Conservation (phyloP, 2,888 invertebrate genomes). For the Aporophyla lueneburgensis region DNA sequence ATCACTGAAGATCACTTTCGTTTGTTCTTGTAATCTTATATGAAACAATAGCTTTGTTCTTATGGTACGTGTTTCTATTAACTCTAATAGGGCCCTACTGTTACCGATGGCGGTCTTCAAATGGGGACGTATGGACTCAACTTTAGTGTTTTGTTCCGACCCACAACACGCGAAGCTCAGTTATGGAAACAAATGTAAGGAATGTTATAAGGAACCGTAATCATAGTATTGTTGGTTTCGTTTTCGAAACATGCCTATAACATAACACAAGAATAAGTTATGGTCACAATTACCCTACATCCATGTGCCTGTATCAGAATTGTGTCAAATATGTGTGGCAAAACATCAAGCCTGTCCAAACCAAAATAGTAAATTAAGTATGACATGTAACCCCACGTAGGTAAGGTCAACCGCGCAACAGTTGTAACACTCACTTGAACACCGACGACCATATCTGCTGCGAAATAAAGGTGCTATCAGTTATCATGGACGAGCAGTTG, state of each 20-base stretch:
- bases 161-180: slow-evolving; percentile 53
- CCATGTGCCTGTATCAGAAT: not conserved
- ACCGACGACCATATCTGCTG: not conserved
- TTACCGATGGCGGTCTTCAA: slow-evolving; percentile 33
- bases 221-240: slow-evolving; percentile 13
- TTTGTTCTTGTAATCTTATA: slow-evolving; percentile 63
- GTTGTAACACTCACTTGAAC: not conserved
- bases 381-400: not conserved
- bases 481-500: not conserved
- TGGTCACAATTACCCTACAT: not conserved
- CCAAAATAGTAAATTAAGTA: not conserved
- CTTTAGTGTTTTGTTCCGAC: slow-evolving; percentile 22
- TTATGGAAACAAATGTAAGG: slow-evolving; percentile 29
- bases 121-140: slow-evolving; percentile 32
- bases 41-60: slow-evolving; percentile 65
- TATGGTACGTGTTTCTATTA: slow-evolving; percentile 46
- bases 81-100: slow-evolving; percentile 41
- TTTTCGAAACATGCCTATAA: not conserved
- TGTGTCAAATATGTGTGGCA: not conserved
- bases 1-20: slow-evolving; percentile 68
- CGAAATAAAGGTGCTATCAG: not conserved
- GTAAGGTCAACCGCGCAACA: not conserved
- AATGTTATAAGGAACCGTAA: slow-evolving; percentile 18
- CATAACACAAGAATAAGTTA: not conserved
- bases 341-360: not conserved